Percentiles rank a stretch among this genome's conserved stretches.
These are phyloP conservation scores for Catajapyx aquilonaris DNA, from an alignment of 1,140 invertebrate genomes.

Conservation along the genomic window DNA sequence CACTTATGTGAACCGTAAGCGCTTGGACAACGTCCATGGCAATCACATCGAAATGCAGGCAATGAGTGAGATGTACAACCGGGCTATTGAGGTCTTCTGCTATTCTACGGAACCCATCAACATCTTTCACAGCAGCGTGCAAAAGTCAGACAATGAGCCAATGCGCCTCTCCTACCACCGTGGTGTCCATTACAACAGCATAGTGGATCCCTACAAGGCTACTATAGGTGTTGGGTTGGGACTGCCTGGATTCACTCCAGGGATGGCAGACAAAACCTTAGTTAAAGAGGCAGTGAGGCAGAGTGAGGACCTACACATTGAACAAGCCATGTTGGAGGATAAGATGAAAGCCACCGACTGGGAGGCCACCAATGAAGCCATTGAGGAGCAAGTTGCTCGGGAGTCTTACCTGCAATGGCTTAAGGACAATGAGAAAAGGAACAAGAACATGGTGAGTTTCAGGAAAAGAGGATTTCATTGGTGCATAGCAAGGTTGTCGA, in stretches of 20 bases:
- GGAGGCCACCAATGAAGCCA: conserved; percentile 81
- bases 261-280: conserved; percentile 48
- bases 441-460: no score
- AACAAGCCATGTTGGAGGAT: conserved; percentile 83
- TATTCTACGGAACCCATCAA: conserved; percentile 76
- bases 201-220: conserved; percentile 70
- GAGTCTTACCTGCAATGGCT: conserved; percentile 81
- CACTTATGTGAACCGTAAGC: conserved; percentile 60
- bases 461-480: no score
- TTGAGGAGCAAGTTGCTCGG: conserved; percentile 71
- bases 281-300: conserved; percentile 56
- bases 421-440: conserved; percentile 42
- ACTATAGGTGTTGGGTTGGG: conserved; percentile 71
- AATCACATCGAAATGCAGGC: conserved; percentile 91
- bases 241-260: conserved; percentile 61
- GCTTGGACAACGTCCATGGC: conserved; percentile 59
- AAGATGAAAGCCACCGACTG: conserved; percentile 80
- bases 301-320: conserved; percentile 69
- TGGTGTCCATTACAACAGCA: conserved; percentile 75
- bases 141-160: conserved; percentile 55
- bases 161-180: conserved; percentile 78
- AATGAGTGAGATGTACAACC: conserved; percentile 79
- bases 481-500: no score
- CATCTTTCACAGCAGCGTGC: conserved; percentile 55
- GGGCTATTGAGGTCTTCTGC: conserved; percentile 81